A percentile compares a stretch with the other conserved stretches of the same genome.
Conservation (phyloP, 92 coral and sea anemone genomes). For the Porites lobata region DNA sequence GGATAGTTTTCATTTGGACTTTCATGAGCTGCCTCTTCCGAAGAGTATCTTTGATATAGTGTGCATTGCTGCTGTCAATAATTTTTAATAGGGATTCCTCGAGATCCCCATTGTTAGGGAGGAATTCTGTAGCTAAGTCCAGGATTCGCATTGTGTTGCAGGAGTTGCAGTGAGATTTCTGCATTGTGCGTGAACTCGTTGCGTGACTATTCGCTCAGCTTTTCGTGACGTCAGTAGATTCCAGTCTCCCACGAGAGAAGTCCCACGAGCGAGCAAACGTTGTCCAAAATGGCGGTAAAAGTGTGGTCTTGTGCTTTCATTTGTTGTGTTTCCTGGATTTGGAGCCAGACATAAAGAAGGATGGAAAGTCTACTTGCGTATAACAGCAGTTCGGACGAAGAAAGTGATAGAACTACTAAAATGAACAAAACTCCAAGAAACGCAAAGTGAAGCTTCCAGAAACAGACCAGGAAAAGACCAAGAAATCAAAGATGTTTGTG, state of each 20-base stretch:
- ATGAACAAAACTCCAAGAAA: constrained; percentile 11
- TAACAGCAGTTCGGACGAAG: constrained; percentile 26
- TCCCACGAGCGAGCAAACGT: too few relatives aligned
- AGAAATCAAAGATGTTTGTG: neutral
- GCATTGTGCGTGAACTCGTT: neutral
- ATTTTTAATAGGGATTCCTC: neutral
- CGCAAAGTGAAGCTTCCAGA: neutral
- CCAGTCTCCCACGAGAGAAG: too few relatives aligned
- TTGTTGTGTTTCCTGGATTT: neutral
- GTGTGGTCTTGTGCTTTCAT: too few relatives aligned
- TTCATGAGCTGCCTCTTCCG: neutral
- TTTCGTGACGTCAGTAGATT: too few relatives aligned
- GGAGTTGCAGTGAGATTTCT: neutral
- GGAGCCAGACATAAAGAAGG: neutral
- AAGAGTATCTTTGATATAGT: neutral
- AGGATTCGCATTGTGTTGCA: constrained; percentile 10
- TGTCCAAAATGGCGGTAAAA: too few relatives aligned
- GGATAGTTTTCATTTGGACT: constrained; percentile 22
- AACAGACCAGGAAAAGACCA: neutral
- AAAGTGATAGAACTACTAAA: neutral
- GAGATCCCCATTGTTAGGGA: neutral
- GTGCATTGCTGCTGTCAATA: neutral
- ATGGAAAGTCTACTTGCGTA: constrained; percentile 31
- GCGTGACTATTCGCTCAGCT: neutral
- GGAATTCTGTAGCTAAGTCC: constrained; percentile 1